A percentile compares a stretch with the other conserved stretches of the same genome.
These are phyloP conservation scores for Dolichotis patagonum DNA, from an alignment of 2,113 vertebrate genomes.

Conservation along the genomic window DNA sequence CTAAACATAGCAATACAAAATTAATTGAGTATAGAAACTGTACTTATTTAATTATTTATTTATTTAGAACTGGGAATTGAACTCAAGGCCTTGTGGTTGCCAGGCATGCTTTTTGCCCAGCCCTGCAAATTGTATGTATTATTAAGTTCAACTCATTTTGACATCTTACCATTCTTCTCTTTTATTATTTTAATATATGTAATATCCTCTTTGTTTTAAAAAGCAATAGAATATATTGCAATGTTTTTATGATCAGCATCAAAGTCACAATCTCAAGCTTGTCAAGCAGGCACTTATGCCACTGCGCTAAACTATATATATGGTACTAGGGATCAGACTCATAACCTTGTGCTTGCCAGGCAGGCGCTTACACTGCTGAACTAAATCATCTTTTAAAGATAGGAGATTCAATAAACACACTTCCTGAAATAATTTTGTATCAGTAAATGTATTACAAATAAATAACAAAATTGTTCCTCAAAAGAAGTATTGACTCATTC, in stretches of 20 bases:
- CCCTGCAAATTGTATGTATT: not conserved
- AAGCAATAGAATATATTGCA: not conserved
- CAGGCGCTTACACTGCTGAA: too few species aligned
- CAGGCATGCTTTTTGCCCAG: too few species aligned
- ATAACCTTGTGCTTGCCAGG: too few species aligned
- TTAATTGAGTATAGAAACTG: rapidly evolving
- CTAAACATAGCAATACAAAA: not conserved
- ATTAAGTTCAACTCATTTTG: not conserved
- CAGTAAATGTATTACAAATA: not conserved
- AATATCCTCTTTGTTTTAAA: not conserved
- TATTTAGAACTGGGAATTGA: too few species aligned
- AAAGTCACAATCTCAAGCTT: too few species aligned
- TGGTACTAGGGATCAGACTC: too few species aligned
- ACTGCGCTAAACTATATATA: too few species aligned
- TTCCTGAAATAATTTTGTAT: constrained; percentile 13
- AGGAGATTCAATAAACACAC: not conserved
- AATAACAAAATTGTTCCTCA: not conserved
- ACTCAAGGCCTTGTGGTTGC: too few species aligned
- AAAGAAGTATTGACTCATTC: not conserved
- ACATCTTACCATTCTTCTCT: not conserved
- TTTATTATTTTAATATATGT: not conserved
- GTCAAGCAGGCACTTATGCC: too few species aligned
- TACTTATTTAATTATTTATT: too few species aligned
- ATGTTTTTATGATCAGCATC: too few species aligned
- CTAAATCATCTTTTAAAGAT: not conserved